Conservation (phyloP, 2,888 invertebrate species). For the Xestoiulus laeticollis region DNA sequence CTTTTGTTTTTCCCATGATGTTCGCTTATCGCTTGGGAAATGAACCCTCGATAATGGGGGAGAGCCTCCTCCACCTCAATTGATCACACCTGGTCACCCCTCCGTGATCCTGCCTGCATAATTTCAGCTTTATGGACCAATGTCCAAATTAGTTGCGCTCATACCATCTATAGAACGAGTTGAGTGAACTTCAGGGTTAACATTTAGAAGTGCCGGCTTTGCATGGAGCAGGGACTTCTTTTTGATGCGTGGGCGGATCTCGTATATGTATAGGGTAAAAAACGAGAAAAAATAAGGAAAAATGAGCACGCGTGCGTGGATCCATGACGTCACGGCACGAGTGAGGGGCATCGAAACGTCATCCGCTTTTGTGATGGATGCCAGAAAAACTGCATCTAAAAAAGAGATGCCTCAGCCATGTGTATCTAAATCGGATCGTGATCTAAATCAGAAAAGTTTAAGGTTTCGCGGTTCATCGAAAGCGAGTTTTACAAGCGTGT, state of each 20-base stretch:
- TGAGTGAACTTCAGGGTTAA: conserved; percentile 34
- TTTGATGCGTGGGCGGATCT: conserved; percentile 12
- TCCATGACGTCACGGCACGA: conserved; percentile 37
- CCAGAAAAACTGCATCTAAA: not conserved
- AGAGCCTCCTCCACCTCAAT: conserved; percentile 12
- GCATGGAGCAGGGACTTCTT: conserved; percentile 1
- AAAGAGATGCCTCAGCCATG: not conserved
- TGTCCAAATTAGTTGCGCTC: conserved; percentile 37
- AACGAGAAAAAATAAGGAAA: not conserved
- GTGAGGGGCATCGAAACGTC: not conserved
- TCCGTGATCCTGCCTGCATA: conserved; percentile 28
- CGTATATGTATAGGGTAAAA: not conserved
- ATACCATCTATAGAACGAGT: conserved; percentile 29
- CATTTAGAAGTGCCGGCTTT: not conserved
- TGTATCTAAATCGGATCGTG: conserved; percentile 37
- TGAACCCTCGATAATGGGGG: conserved; percentile 28
- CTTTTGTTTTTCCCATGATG: conserved; percentile 31
- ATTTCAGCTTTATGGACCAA: conserved; percentile 34
- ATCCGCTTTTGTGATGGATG: conserved; percentile 27
- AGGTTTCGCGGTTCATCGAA: conserved; percentile 4
- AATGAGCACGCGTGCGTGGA: conserved; percentile 8
- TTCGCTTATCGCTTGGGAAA: conserved; percentile 34
- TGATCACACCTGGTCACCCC: conserved; percentile 34
- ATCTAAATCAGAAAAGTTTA: not conserved
- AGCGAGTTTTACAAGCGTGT: conserved; percentile 12